phyloP scores from a whole-genome alignment of 2,113 vertebrate genomes.

The Apodemus sylvaticus region DNA sequence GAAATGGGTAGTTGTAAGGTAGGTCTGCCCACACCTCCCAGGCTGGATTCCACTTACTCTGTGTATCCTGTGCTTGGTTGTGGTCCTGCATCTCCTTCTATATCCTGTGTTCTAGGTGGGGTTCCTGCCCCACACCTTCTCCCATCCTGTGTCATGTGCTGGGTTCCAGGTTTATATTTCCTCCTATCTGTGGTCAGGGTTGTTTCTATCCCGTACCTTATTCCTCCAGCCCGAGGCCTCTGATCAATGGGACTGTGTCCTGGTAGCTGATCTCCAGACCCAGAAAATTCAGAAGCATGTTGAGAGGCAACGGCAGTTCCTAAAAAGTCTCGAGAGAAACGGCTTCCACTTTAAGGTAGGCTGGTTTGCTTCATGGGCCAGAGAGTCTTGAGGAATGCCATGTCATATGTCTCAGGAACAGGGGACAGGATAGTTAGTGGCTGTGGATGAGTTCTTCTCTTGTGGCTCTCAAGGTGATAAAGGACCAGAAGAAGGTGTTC shows the following conservation, averaged over 20 bases:
- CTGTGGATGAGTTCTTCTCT: neutral
- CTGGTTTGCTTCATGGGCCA: neutral
- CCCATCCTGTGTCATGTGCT: neutral
- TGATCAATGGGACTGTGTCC: conserved; percentile 88
- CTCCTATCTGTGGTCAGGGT: neutral
- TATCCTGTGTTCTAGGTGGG: no score
- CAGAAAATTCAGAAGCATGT: conserved; percentile 22
- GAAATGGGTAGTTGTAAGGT: neutral
- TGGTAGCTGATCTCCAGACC: conserved; percentile 84
- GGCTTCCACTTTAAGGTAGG: conserved; percentile 88
- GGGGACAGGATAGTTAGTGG: neutral
- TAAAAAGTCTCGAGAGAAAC: conserved; percentile 84
- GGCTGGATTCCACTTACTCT: accelerated
- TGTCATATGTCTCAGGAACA: neutral
- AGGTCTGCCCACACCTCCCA: accelerated
- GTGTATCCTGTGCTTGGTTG: neutral
- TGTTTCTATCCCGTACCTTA: no score
- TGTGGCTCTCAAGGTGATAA: conserved; percentile 80
- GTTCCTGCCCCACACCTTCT: neutral
- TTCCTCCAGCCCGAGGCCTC: neutral
- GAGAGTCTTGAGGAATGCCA: neutral
- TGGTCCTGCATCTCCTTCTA: neutral
- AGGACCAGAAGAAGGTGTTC: conserved; percentile 86
- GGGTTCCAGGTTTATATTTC: neutral
- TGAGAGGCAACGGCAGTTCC: conserved; percentile 86